Evolutionary conservation across 2,113 vertebrate genomes (phyloP), one percentile per base, ranked within the genome.

Genomic region (Etia nguti): DNA sequence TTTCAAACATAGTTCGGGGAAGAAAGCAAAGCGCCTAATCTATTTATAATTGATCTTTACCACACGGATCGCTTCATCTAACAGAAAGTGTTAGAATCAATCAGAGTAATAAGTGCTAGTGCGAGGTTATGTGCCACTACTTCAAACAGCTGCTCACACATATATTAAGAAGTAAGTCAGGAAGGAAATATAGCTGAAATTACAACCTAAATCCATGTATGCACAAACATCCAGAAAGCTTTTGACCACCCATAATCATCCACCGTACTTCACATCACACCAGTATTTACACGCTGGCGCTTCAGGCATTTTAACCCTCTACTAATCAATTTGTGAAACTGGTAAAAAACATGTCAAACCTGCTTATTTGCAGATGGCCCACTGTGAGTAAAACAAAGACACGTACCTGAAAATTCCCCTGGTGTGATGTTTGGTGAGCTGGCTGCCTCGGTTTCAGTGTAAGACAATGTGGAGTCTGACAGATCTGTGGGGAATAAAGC

Each of bases 381-480:
- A 59, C 80, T 75, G 82, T 82, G 31, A 82, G 79, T 80, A 88
- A 81, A 52, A 68, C 20, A 68, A 65, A 82, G 83, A 90, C 70
- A 95, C 98, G 95, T 95, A 99, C 98, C 98, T 97, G 98, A 98
- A 96, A 99, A 98, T 92, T 99, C 98, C 94, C 98, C 97, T 5
- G 97, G 97, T 54, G 96, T 97, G 93, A 96, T 88, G 94, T 98
- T 97, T 94, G 98, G 98, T 31, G 97, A 98, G 96, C 97, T 97
- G 92, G 97, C 97, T 92, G 98, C 97, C 97, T 99, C 99, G 2
- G 97, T 98, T 98, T 99, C 99, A 99, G 98, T 99, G 98, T 99
- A 99, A 96, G 98, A 99, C 97, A 99, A 97, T 94, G 98, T 99
- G 96, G 98, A 99, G 98, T 99, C 98, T 75, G 98, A 99, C 86